phyloP scores from a whole-genome alignment of 1,140 invertebrate species.

The Cylas formicarius region DNA sequence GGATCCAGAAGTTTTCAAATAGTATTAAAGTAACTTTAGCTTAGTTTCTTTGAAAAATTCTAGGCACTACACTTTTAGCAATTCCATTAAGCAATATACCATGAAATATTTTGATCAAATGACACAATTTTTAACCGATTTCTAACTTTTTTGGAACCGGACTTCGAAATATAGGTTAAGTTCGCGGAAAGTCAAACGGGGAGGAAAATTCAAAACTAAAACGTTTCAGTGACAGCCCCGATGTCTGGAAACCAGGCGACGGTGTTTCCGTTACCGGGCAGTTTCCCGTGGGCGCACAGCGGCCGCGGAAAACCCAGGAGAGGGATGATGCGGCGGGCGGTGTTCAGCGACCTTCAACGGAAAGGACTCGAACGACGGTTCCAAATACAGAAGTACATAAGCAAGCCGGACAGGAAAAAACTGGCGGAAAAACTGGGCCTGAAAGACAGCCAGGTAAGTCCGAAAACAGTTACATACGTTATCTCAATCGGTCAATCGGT shows the following conservation, averaged over 20 bases:
- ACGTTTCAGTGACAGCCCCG: constrained; percentile 30
- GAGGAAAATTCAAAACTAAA: too few relatives aligned
- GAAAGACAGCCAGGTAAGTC: constrained; percentile 85
- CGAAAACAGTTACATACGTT: not conserved
- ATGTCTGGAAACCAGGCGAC: constrained; percentile 42
- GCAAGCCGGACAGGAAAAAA: constrained; percentile 93
- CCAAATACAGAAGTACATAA: constrained; percentile 97
- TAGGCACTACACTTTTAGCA: too few relatives aligned
- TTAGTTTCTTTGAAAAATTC: too few relatives aligned
- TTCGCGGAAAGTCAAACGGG: too few relatives aligned
- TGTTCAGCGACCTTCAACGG: constrained; percentile 87
- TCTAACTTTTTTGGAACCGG: too few relatives aligned
- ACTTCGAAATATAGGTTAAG: too few relatives aligned
- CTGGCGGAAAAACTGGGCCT: constrained; percentile 90
- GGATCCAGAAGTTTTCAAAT: too few relatives aligned
- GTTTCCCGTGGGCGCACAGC: constrained; percentile 74
- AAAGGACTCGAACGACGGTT: constrained; percentile 92
- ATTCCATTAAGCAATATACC: too few relatives aligned
- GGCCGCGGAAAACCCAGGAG: constrained; percentile 74
- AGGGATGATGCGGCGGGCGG: constrained; percentile 90
- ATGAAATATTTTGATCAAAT: too few relatives aligned
- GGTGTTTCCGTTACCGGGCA: constrained; percentile 60
- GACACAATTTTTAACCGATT: too few relatives aligned
- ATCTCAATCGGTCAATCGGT: not conserved
- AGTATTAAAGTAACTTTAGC: too few relatives aligned